Conservation (phyloP, 2,113 vertebrate genomes). For the Lycocorax pyrrhopterus region DNA sequence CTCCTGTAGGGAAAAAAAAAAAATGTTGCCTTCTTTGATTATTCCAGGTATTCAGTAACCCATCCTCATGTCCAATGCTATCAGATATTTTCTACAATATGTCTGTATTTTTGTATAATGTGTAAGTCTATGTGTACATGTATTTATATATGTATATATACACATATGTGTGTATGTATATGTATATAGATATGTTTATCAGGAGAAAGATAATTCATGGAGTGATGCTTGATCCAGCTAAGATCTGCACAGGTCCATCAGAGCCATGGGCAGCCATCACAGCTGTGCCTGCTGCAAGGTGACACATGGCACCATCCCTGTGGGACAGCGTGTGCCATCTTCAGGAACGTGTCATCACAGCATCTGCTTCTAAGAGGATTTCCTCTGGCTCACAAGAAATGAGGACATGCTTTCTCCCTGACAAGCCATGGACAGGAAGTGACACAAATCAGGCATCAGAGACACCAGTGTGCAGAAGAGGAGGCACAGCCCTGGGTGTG, state of each 20-base stretch:
- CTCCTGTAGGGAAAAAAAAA: not conserved
- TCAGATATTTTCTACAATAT: not conserved
- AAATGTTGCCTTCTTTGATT: not conserved
- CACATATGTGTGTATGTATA: not conserved
- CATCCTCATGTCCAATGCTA: not conserved
- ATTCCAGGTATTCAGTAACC: not conserved
- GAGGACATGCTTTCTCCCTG: not conserved
- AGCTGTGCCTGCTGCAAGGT: not conserved
- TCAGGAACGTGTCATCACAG: fast-evolving
- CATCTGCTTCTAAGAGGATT: not conserved
- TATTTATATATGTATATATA: not conserved
- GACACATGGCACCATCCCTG: not conserved
- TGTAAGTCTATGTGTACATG: fast-evolving
- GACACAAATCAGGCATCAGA: not conserved
- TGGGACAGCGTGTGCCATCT: not conserved
- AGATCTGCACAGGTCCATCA: not conserved
- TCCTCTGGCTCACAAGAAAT: not conserved
- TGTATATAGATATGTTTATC: not conserved
- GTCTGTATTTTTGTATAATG: not conserved
- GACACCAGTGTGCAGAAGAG: not conserved
- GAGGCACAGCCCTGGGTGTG: not conserved
- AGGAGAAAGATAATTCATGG: not conserved
- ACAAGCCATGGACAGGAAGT: fast-evolving
- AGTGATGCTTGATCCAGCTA: not conserved
- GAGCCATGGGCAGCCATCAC: not conserved